Evolutionary conservation across 1,140 invertebrate species (phyloP).

Genomic region (Drosophila nasuta): DNA sequence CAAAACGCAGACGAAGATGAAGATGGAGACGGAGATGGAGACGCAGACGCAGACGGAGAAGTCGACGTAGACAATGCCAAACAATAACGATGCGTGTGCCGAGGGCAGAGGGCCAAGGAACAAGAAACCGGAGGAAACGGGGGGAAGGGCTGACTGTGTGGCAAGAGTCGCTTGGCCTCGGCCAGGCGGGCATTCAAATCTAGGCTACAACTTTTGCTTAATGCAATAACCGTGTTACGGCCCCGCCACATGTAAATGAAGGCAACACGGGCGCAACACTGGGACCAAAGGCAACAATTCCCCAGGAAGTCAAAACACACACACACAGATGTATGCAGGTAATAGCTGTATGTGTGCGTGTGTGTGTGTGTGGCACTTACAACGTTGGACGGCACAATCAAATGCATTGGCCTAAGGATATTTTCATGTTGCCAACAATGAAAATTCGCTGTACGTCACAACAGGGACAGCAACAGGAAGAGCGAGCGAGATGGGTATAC

Average conservation of each 20-base stretch:
- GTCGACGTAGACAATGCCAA: constrained; percentile 23
- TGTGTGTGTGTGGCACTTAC: constrained; percentile 37
- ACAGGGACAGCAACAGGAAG: not conserved
- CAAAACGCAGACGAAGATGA: constrained; percentile 18
- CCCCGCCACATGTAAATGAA: constrained; percentile 69
- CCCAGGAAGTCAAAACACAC: constrained; percentile 70
- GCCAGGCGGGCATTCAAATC: constrained; percentile 59
- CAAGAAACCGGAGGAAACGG: not conserved
- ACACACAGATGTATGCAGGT: constrained; percentile 19
- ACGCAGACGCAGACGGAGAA: not conserved
- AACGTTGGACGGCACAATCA: constrained; percentile 43
- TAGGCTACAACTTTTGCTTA: constrained; percentile 77
- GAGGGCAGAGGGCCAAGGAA: not conserved
- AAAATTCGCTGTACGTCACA: constrained; percentile 28
- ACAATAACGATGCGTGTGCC: constrained; percentile 28
- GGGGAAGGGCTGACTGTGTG: not conserved
- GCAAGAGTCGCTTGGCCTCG: constrained; percentile 4
- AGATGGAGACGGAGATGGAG: constrained; percentile 10
- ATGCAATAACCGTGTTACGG: constrained; percentile 79
- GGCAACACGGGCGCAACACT: constrained; percentile 46
- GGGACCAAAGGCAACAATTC: constrained; percentile 55
- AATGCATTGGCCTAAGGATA: constrained; percentile 71
- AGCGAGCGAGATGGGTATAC: not conserved
- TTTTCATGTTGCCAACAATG: constrained; percentile 71
- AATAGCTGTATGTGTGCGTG: constrained; percentile 2